These are phyloP conservation scores for Ibycter americanus DNA, from an alignment of 2,797 vertebrate genomes.

Conservation along the genomic window DNA sequence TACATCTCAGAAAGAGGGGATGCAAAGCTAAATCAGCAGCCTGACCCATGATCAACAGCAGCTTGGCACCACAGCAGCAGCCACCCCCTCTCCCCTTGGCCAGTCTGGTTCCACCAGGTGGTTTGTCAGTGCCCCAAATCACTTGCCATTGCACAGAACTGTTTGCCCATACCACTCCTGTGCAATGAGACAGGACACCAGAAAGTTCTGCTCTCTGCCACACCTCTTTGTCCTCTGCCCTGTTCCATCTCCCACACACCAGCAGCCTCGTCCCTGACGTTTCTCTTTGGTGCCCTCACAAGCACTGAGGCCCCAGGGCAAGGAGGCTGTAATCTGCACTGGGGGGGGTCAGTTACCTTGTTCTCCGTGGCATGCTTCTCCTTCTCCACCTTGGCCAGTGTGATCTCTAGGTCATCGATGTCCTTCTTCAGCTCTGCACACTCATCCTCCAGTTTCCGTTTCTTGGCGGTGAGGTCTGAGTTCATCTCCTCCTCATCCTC, in stretches of 20 bases:
- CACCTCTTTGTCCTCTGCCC: background rate
- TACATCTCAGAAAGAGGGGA: background rate
- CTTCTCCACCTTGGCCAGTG: conserved; percentile 91
- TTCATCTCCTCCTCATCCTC: conserved; percentile 94
- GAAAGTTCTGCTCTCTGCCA: background rate
- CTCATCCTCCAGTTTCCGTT: conserved; percentile 92
- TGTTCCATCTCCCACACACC: background rate
- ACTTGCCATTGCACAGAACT: background rate
- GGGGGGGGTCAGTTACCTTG: conserved; percentile 77
- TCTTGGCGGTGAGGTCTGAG: conserved; percentile 84
- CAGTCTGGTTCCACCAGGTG: background rate
- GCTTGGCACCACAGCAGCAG: background rate
- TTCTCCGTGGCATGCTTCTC: conserved; percentile 94
- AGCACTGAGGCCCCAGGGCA: background rate
- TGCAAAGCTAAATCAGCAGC: background rate
- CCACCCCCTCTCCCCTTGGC: background rate
- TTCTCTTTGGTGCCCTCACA: background rate
- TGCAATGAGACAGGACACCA: background rate
- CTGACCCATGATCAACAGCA: background rate
- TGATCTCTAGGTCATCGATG: conserved; percentile 92
- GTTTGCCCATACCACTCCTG: background rate
- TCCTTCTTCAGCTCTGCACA: conserved; percentile 93
- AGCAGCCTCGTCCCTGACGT: background rate
- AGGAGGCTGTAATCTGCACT: background rate
- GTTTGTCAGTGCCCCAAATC: background rate